Evolutionary conservation across 2,888 invertebrate genomes (phyloP), one percentile per base, ranked within the genome.

Genomic region (Amphimallon solstitiale): DNA sequence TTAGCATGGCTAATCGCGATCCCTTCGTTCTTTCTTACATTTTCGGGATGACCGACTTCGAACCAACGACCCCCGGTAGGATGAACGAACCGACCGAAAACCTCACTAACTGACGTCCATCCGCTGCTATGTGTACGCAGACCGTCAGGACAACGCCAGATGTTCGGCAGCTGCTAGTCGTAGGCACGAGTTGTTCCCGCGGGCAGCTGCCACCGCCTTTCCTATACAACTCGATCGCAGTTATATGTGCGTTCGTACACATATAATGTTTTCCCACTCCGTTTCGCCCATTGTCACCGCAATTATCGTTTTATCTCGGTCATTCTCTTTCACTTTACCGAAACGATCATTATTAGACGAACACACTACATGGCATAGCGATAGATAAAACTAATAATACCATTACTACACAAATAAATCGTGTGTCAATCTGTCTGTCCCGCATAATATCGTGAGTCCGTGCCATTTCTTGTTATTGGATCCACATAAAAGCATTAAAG

Each of bases 161-260:
- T 65, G 65, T 51, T 9, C 61, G 45, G 65, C 65, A 65, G 65
- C 65, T 65, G 65, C 65, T 35, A 60, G 34, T 37, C 60, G 60
- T 34, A 43, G 54, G 52, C 63, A 63, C 56, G 49, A 38, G 65
- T 60, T 49, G 46, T 34, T 23, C 49, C 38, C 51, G 61, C 51
- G 46, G 34, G 65, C 65, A 65, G 65, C 65, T 65, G 65, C 61
- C 12, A 15, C 17, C 23, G 40, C 61, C 40, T 37, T 48, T 34
- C 34, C 49, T 51, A 51, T 51, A 51, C 7, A 29, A 29, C 9
- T 5, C 49, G 34, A 51, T 34, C 40, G 54, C 37, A 38, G 40
- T 54, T 38, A 38, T 23, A 29, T 49, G 34, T 51, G 5, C 29
- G 29, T 12, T 19, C 48, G 10, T 23, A 48, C 19, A 45, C 15